Evolutionary conservation across 1,140 invertebrate genomes (phyloP), one percentile per base, ranked within the genome.

Genomic region (Drosophila repletoides): DNA sequence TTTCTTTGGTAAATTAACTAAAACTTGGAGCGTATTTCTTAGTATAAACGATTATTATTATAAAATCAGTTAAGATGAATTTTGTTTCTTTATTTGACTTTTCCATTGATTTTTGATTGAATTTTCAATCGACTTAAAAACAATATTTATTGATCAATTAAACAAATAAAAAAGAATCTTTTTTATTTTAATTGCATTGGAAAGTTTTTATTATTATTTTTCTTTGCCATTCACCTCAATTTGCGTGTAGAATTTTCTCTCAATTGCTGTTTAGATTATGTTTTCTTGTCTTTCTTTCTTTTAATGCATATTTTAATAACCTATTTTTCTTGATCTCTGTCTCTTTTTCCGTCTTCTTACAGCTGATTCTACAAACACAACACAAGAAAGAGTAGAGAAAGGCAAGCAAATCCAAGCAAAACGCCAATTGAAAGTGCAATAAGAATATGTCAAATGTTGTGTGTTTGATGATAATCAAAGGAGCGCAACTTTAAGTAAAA

Each of bases 361-460:
- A 81, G 77, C 64, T 81, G 70, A 72, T 79, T 66, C 65, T 56
- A 61, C 65, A 70, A 69, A 72, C 46, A 64, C 48, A 77, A 43
- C 46, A 64, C 48, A 77, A 43, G 40, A 72, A 67, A 45, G 56
- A 64, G 28, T 60, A 58, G 22, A 36, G 38, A 38, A 51, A 60
- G 21, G 45, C 48, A 77, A 74, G 52, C 69, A 75, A 72, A 56
- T 84, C 73, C 26, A n/a, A n/a, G 33, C 40, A 70, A 56, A 69
- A 69, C 68, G 55, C 64, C 69, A 84, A 63, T 79, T 58, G 63
- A 74, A 86, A 83, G 77, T 81, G 79, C 75, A 83, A 83, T 86
- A 86, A 45, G 31, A 53, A 66, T n/a, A 17, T 41, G 26, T n/a
- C n/a, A 48, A 63, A 53, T 49, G 59, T 59, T 36, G 28, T 36